These are phyloP conservation scores for Gracilinanus agilis DNA, from an alignment of 2,113 vertebrate genomes.

Conservation along the genomic window DNA sequence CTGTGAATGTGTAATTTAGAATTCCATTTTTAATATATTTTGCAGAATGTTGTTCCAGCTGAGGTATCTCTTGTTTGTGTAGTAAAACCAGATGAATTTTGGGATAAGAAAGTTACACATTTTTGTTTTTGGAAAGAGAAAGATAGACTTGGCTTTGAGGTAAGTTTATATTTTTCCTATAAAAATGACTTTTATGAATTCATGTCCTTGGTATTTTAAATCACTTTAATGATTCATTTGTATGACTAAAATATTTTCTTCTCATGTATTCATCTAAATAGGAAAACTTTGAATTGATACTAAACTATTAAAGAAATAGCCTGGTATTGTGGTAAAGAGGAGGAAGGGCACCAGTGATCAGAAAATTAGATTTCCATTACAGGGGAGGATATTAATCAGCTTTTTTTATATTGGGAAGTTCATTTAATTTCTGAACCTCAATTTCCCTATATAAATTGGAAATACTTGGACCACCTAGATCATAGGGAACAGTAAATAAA, in stretches of 20 bases:
- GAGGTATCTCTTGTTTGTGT: constrained; percentile 99
- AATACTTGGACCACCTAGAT: not conserved
- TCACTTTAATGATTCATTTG: constrained; percentile 31
- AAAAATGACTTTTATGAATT: not conserved
- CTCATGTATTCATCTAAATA: not conserved
- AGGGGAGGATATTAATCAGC: not conserved
- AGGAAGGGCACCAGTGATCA: not conserved
- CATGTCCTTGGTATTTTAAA: not conserved
- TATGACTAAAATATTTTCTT: constrained; percentile 39
- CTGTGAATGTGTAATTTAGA: constrained; percentile 56
- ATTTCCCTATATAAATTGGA: not conserved
- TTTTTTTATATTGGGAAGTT: not conserved
- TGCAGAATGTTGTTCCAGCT: constrained; percentile 97
- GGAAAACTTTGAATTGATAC: not conserved
- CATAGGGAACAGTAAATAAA: not conserved
- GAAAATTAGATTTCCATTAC: not conserved
- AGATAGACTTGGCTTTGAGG: constrained; percentile 98
- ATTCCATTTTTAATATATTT: constrained; percentile 68
- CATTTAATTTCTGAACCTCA: not conserved
- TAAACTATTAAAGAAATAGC: not conserved
- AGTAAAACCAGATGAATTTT: constrained; percentile 99
- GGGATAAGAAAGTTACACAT: constrained; percentile 99
- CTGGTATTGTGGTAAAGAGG: not conserved
- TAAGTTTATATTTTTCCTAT: constrained; percentile 78
- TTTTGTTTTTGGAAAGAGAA: constrained; percentile 99